phyloP scores from a whole-genome alignment of 1,140 invertebrate species.

The Nasonia giraulti region DNA sequence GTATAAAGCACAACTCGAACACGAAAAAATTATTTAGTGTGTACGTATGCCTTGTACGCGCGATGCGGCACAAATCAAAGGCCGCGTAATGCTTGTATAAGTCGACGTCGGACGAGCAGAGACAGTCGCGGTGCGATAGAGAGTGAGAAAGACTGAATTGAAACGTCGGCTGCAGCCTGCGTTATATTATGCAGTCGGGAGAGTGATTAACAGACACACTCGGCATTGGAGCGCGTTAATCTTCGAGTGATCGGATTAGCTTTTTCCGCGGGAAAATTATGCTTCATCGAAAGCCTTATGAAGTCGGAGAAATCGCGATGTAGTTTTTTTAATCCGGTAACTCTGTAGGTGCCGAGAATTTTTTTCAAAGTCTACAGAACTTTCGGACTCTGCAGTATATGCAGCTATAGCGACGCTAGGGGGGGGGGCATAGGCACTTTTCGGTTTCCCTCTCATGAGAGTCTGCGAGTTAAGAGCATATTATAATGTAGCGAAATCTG shows the following conservation, averaged over 20 bases:
- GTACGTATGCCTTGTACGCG: background rate
- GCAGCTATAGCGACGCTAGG: no score
- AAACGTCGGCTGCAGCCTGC: constrained; percentile 8
- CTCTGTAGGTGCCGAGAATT: no score
- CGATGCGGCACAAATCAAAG: constrained; percentile 2
- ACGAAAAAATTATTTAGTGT: constrained; percentile 21
- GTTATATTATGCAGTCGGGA: background rate
- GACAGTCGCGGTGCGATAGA: background rate
- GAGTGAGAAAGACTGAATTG: constrained; percentile 15
- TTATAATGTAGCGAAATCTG: no score
- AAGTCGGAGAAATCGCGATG: background rate
- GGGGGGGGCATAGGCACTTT: no score
- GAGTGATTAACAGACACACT: constrained; percentile 7
- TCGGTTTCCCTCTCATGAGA: no score
- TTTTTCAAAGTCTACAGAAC: no score
- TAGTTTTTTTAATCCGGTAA: background rate
- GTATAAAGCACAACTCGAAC: background rate
- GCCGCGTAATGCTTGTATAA: background rate
- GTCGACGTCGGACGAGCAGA: background rate
- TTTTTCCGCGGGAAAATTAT: constrained; percentile 35
- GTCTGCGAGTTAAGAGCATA: no score
- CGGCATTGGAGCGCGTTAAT: constrained; percentile 7
- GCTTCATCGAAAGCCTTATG: background rate
- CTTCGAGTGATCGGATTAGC: constrained; percentile 25
- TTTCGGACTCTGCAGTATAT: no score